phyloP scores from a whole-genome alignment of 2,888 invertebrate species.

The Sinotaia quadrata region DNA sequence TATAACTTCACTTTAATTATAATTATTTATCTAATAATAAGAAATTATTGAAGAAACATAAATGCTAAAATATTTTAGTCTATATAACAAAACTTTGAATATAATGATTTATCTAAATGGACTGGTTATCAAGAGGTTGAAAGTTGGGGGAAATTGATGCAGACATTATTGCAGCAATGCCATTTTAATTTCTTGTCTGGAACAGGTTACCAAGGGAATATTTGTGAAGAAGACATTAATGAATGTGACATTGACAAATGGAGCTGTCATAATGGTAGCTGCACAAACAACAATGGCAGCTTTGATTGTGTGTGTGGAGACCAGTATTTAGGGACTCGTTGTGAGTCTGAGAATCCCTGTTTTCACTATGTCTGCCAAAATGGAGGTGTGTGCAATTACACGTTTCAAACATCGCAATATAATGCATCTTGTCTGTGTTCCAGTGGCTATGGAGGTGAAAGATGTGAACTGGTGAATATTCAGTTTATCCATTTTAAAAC shows the following conservation, averaged over 20 bases:
- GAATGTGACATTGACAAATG: constrained; percentile 46
- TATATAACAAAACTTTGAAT: no score
- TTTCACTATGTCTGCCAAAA: constrained; percentile 46
- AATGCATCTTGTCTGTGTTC: constrained; percentile 41
- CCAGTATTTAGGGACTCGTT: constrained; percentile 83
- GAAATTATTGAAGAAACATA: no score
- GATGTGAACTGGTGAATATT: constrained; percentile 72
- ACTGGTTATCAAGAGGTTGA: no score
- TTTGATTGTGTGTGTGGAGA: constrained; percentile 56
- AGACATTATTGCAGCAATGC: no score
- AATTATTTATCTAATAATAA: no score
- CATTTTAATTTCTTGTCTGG: constrained; percentile 2
- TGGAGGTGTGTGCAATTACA: constrained; percentile 42
- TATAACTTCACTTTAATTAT: no score
- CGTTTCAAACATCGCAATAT: constrained; percentile 15
- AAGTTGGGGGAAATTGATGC: no score
- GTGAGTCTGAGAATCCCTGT: constrained; percentile 75
- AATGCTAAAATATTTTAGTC: no score
- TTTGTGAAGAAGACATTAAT: constrained; percentile 53
- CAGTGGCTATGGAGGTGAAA: constrained; percentile 49
- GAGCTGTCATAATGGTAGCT: constrained; percentile 84
- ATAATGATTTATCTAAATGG: no score
- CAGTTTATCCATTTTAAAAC: no score
- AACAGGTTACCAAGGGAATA: constrained; percentile 76
- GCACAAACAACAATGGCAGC: constrained; percentile 80